Evolutionary conservation across 2,797 vertebrate genomes (phyloP).

Genomic region (Xiphorhynchus erythropygius): DNA sequence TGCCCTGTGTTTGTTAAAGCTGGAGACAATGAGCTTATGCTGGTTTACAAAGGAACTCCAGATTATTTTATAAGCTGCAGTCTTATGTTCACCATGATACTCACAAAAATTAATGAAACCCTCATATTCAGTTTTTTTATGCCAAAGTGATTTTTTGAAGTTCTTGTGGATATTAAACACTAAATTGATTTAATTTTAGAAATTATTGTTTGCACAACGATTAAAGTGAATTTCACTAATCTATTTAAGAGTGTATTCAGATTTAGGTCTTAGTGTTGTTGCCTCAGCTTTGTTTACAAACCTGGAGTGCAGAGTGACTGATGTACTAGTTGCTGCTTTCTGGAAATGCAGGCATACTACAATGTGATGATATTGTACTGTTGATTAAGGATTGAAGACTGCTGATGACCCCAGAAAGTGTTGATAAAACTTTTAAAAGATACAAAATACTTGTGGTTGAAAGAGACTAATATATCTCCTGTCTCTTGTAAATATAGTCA

Average conservation of each 20-base stretch:
- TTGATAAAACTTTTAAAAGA: not conserved
- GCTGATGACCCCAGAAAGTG: not conserved
- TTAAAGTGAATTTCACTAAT: not conserved
- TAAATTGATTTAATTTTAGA: not conserved
- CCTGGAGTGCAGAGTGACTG: not conserved
- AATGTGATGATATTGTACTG: not conserved
- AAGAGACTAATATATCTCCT: not conserved
- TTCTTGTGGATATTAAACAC: not conserved
- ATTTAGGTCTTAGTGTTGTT: not conserved
- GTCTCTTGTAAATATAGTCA: not conserved
- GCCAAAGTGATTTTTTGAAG: not conserved
- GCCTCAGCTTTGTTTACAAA: not conserved
- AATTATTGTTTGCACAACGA: not conserved
- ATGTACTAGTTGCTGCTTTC: not conserved
- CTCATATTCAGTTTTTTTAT: not conserved
- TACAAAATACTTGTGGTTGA: not conserved
- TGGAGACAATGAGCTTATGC: not conserved
- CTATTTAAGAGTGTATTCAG: not conserved
- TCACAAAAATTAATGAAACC: not conserved
- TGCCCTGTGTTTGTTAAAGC: not conserved
- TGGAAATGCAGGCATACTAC: not conserved
- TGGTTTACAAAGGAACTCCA: not conserved
- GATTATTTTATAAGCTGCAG: not conserved
- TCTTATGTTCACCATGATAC: not conserved
- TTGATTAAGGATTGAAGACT: not conserved